Percentiles rank a stretch among this genome's conserved stretches.
Evolutionary conservation across 2,888 invertebrate species (phyloP).

Genomic region (Pammene aurita): DNA sequence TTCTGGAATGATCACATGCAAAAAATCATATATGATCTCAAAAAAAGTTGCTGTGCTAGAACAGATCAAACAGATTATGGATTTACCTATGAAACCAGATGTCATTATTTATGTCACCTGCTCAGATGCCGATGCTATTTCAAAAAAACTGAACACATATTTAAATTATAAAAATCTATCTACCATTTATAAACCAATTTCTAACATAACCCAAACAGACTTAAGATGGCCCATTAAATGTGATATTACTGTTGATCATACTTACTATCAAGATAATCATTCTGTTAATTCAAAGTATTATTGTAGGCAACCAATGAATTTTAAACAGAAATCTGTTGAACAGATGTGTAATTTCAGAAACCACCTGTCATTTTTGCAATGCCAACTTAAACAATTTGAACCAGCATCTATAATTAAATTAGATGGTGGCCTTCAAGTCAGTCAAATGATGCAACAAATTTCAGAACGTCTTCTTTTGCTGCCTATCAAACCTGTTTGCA

Average conservation of each 20-base stretch:
- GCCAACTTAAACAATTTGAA: constrained; percentile 77
- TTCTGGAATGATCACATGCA: constrained; percentile 53
- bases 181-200: constrained; percentile 54
- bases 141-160: constrained; percentile 64
- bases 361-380: constrained; percentile 73
- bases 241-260: constrained; percentile 55
- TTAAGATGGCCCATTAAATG: constrained; percentile 67
- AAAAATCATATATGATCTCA: constrained; percentile 54
- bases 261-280: constrained; percentile 54
- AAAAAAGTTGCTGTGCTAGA: constrained; percentile 58
- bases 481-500: constrained; percentile 61
- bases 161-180: constrained; percentile 59
- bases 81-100: constrained; percentile 67
- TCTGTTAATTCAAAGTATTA: constrained; percentile 71
- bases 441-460: constrained; percentile 78
- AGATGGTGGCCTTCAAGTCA: constrained; percentile 79
- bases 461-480: constrained; percentile 67
- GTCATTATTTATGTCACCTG: constrained; percentile 83
- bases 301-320: constrained; percentile 76
- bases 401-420: constrained; percentile 82
- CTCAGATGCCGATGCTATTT: constrained; percentile 79
- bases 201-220: constrained; percentile 49
- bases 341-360: constrained; percentile 80
- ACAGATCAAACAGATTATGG: constrained; percentile 65
- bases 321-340: constrained; percentile 64